Conservation (phyloP, 2,113 vertebrate genomes). For the Ceratotherium simum region DNA sequence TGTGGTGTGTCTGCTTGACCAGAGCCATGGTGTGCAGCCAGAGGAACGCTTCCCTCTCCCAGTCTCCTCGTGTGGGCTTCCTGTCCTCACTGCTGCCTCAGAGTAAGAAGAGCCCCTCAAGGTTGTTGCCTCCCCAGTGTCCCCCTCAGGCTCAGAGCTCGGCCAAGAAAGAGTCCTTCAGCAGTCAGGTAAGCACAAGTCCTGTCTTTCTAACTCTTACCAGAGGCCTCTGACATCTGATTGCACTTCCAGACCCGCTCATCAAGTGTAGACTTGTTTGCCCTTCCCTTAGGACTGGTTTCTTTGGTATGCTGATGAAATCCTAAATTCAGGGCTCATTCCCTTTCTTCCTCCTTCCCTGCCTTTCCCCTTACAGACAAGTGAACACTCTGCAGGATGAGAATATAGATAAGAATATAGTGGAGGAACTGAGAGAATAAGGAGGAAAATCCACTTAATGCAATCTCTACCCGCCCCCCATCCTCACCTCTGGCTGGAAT, state of each 20-base stretch:
- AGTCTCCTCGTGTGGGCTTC: conserved; percentile 92
- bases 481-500: neutral
- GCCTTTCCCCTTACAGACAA: neutral
- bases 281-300: neutral
- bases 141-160: conserved; percentile 88
- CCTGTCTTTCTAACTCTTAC: neutral
- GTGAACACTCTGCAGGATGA: neutral
- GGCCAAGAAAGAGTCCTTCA: conserved; percentile 89
- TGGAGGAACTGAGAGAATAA: neutral
- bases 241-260: too few relatives aligned
- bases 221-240: neutral
- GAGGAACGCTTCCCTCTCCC: conserved; percentile 87
- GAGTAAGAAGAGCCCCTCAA: conserved; percentile 90
- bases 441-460: neutral
- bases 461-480: accelerated
- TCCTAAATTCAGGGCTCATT: neutral
- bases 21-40: conserved; percentile 96
- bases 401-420: neutral
- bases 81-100: conserved; percentile 95
- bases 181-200: conserved; percentile 88
- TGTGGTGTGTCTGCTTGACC: conserved; percentile 58
- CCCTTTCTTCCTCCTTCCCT: neutral
- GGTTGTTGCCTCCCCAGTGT: conserved; percentile 79
- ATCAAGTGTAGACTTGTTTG: neutral
- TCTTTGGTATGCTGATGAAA: neutral